Base-by-base conservation (phyloP, 2,888 invertebrate genomes). In the Odontocolon sp. region DNA sequence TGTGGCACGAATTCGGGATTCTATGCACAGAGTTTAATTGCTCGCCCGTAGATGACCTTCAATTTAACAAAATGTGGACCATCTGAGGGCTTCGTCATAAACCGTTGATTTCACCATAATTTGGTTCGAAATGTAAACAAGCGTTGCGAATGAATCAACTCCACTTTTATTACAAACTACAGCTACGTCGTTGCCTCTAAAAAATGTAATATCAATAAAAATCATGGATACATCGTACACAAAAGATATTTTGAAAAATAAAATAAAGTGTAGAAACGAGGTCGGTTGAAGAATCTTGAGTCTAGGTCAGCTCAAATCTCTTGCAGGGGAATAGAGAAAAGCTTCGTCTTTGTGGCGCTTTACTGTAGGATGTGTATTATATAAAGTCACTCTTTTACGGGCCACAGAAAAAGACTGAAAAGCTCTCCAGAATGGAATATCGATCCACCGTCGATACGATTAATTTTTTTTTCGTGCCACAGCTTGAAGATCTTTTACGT, bases 381-480 rank as follows among this genome's bases (percentile, higher is more conserved):
- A 26, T 59, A 31, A 59, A 28, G 28, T 16, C 23, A 59, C 14
- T 42, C n/a, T 40, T 28, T 40, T 14, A 4, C 52, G 31, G 2
- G 28, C 11, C 40, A 28, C 16, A 11, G 40, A n/a, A n/a, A n/a
- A 23, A 14, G 2, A 59, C 42, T 9, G 26, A 0, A 23, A 59
- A 59, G 42, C 16, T 59, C 9, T 11, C 26, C 16, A 28, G 26
- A 40, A 28, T 42, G 40, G 28, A 42, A 28, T 42, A 42, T 42
- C 59, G 40, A 59, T 28, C 40, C 28, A 28, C 42, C 42, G 40
- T 42, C 59, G 28, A 42, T 28, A 23, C 26, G 26, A 59, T 42
- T 42, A 26, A 40, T 38, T 14, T 28, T 28, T 52, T 52, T 28
- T 31, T 14, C 14, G 11, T 26, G 2, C 11, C 28, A 26, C 5